Conservation (phyloP, 92 coral and sea anemone species). For the Paragorgia papillata region DNA sequence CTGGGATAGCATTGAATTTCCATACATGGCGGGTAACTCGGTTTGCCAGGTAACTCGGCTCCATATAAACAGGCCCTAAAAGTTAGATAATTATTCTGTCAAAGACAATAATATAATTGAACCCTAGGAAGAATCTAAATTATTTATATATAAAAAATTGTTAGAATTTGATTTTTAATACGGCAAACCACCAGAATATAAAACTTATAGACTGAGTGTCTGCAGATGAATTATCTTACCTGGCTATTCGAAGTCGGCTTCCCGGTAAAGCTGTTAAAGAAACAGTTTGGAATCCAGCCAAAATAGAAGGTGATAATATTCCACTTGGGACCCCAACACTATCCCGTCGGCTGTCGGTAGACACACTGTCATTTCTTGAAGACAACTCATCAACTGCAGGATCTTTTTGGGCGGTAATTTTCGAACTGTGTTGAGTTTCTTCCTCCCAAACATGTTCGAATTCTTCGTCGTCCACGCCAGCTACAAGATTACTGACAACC, state of each 20-base stretch:
- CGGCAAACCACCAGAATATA: no score
- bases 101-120: no score
- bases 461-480: slow-evolving; percentile 45
- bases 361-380: neutral
- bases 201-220: no score
- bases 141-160: no score
- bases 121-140: no score
- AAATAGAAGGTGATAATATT: slow-evolving; percentile 36
- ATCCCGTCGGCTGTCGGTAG: slow-evolving; percentile 29
- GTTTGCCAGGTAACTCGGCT: no score
- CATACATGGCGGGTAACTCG: no score
- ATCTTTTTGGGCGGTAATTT: slow-evolving; percentile 1
- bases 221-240: slow-evolving; percentile 10
- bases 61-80: no score
- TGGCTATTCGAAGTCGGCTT: slow-evolving; percentile 28
- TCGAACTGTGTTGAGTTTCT: slow-evolving; percentile 12
- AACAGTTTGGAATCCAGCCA: slow-evolving; percentile 46
- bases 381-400: neutral
- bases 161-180: no score
- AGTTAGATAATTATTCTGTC: no score
- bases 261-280: slow-evolving; percentile 38
- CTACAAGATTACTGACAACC: slow-evolving; percentile 23
- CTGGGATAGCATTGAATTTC: no score
- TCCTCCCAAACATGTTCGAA: slow-evolving; percentile 46
- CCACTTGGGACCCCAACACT: slow-evolving; percentile 15